These are phyloP conservation scores for Anneissia japonica DNA, from an alignment of 35 echinoderm and acorn worm species.

Conservation along the genomic window DNA sequence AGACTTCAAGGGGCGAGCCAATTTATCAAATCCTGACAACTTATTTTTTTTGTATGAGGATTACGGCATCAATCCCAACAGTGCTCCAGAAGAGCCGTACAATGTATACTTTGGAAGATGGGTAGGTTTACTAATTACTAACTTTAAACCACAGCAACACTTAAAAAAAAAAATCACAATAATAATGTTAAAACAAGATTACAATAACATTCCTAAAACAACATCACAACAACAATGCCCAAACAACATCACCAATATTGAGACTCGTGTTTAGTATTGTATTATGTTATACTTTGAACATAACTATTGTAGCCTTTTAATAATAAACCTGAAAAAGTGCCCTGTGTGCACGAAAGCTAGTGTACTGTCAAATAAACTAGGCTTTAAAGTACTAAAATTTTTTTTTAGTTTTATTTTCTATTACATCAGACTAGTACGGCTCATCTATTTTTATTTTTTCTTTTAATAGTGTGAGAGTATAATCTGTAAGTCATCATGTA, in stretches of 20 bases:
- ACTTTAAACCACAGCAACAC: background rate
- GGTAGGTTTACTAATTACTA: conserved; percentile 31
- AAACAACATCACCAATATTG: background rate
- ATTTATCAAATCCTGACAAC: conserved; percentile 61
- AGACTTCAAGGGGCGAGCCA: conserved; percentile 51
- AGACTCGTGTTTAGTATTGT: too few relatives aligned
- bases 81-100: conserved; percentile 57
- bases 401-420: too few relatives aligned
- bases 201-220: background rate
- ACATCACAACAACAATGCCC: background rate
- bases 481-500: too few relatives aligned
- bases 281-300: too few relatives aligned
- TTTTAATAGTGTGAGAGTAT: too few relatives aligned
- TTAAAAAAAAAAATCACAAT: background rate
- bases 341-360: too few relatives aligned
- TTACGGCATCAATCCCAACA: conserved; percentile 75
- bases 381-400: too few relatives aligned
- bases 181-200: background rate
- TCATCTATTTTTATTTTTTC: too few relatives aligned
- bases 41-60: conserved; percentile 75
- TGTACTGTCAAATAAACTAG: too few relatives aligned
- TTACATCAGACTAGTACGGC: too few relatives aligned
- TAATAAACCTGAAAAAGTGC: too few relatives aligned
- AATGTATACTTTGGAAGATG: conserved; percentile 75
- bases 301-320: too few relatives aligned